Conservation (phyloP, 2,888 invertebrate genomes). For the Fragum whitleyi region DNA sequence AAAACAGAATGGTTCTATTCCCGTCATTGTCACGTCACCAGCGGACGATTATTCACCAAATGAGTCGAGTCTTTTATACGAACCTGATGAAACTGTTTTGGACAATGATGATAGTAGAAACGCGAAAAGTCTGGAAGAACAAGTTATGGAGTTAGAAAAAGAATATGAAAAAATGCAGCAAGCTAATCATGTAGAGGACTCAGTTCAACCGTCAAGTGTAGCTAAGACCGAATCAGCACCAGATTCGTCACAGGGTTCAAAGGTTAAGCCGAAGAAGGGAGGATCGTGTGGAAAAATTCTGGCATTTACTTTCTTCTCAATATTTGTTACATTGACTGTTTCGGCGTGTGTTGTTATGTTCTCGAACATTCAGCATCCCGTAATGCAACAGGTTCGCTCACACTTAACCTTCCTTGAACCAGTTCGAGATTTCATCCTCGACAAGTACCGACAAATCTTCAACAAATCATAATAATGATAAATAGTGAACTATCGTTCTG, state of each 20-base stretch:
- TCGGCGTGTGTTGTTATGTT: conserved; percentile 72
- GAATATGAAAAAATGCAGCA: conserved; percentile 69
- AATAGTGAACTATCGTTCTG: neutral
- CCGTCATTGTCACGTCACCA: conserved; percentile 61
- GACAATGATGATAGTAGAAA: conserved; percentile 68
- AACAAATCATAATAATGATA: conserved; percentile 31
- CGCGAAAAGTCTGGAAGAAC: conserved; percentile 77
- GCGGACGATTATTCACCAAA: conserved; percentile 33
- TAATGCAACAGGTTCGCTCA: conserved; percentile 69
- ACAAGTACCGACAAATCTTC: conserved; percentile 51
- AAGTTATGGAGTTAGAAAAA: conserved; percentile 76
- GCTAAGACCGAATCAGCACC: conserved; percentile 44
- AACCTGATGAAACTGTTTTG: conserved; percentile 70
- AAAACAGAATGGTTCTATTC: conserved; percentile 72
- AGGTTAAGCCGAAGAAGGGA: conserved; percentile 43
- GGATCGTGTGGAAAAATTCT: conserved; percentile 70
- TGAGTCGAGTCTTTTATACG: conserved; percentile 65
- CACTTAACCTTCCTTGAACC: conserved; percentile 77
- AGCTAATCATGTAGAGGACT: conserved; percentile 65
- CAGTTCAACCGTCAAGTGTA: conserved; percentile 43
- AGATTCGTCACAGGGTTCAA: conserved; percentile 21
- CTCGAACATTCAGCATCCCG: conserved; percentile 75
- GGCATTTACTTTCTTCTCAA: conserved; percentile 69
- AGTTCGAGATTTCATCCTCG: conserved; percentile 72
- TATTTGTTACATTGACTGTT: conserved; percentile 73